These are phyloP conservation scores for Rotaria magnacalcarata DNA, from an alignment of 2,888 invertebrate genomes.

Conservation along the genomic window DNA sequence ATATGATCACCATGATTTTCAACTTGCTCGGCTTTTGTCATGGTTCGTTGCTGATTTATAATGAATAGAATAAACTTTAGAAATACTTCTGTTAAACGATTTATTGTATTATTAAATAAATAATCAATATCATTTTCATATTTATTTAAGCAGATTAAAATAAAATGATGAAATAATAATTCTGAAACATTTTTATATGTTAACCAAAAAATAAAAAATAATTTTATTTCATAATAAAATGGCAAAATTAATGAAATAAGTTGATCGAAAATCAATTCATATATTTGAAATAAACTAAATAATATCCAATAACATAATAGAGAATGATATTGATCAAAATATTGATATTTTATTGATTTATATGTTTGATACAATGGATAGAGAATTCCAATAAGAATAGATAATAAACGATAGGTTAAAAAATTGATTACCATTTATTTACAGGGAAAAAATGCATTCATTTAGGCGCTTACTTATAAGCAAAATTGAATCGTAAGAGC, in stretches of 20 bases:
- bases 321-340: not conserved
- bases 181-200: conserved; percentile 19
- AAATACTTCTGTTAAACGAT: not conserved
- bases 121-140: conserved; percentile 34
- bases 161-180: conserved; percentile 27
- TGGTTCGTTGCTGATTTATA: not conserved
- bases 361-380: conserved; percentile 20
- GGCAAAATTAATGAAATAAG: not conserved
- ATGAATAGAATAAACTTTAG: not conserved
- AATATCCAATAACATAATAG: conserved; percentile 22
- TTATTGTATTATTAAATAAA: conserved; percentile 19
- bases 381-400: conserved; percentile 19
- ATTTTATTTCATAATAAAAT: conserved; percentile 24
- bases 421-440: conserved; percentile 4
- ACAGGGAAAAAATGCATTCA: not conserved
- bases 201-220: conserved; percentile 20
- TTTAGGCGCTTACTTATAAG: not conserved
- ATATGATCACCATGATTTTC: not conserved
- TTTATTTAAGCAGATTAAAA: not conserved
- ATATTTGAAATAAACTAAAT: conserved; percentile 5
- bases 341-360: conserved; percentile 35
- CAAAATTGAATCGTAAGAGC: no score
- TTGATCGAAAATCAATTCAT: not conserved
- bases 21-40: not conserved
- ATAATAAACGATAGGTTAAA: conserved; percentile 21